phyloP scores from a whole-genome alignment of 2,888 invertebrate genomes.

The Eupelmus urozonus region DNA sequence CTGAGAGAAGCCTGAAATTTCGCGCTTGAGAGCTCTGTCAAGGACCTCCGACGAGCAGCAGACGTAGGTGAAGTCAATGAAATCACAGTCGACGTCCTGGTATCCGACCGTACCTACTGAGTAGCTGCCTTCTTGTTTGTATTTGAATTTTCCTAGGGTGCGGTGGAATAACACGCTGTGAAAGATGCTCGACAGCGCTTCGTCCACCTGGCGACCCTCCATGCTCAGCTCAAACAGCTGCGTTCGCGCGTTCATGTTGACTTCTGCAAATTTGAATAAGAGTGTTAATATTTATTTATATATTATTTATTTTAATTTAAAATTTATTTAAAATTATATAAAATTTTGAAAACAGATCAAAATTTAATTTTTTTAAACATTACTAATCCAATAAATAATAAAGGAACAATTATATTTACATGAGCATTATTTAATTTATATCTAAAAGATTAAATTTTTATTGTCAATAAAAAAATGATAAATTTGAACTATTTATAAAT shows the following conservation, averaged over 20 bases:
- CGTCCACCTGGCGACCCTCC: conserved; percentile 94
- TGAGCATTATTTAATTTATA: too few relatives aligned
- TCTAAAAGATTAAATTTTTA: too few relatives aligned
- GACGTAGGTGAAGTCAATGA: conserved; percentile 98
- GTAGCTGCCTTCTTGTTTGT: conserved; percentile 95
- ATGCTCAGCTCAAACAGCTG: conserved; percentile 89
- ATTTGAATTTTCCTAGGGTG: conserved; percentile 94
- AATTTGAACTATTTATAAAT: too few relatives aligned
- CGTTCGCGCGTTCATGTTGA: conserved; percentile 87
- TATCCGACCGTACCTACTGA: conserved; percentile 97
- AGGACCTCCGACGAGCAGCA: conserved; percentile 92
- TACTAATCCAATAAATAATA: too few relatives aligned
- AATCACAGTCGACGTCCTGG: conserved; percentile 98
- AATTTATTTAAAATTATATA: not conserved
- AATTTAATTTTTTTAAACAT: too few relatives aligned
- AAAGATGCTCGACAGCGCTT: conserved; percentile 93
- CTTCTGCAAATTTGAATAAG: conserved; percentile 56
- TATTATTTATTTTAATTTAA: not conserved
- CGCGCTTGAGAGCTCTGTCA: conserved; percentile 85
- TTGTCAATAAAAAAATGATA: too few relatives aligned
- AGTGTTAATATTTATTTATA: not conserved
- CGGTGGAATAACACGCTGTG: conserved; percentile 95
- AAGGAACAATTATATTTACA: too few relatives aligned
- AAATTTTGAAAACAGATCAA: not conserved
- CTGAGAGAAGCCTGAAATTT: conserved; percentile 88